Evolutionary conservation across 2,113 vertebrate species (phyloP), one percentile per base, ranked within the genome.

Genomic region (Myotis lucifugus): DNA sequence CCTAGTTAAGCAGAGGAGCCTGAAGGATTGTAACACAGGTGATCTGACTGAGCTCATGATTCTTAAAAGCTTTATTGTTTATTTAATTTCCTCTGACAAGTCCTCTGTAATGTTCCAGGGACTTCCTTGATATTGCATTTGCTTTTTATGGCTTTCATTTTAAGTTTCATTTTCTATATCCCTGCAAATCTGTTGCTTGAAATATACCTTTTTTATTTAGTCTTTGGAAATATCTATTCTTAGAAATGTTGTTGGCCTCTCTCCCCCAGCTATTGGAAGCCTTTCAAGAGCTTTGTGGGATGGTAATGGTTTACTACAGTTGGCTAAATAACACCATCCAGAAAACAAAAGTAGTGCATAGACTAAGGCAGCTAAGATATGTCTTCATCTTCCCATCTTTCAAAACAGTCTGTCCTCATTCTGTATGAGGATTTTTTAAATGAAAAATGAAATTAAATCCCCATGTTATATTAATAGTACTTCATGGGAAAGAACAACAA

Each of bases 201-300:
- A 95, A 85, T 78, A 48, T 85, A 40, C 10, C 37, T 88, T 73
- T 74, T 90, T 56, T 25, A 50, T n/a, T 76, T 78, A 61, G 42
- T 85, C 61, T 88, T 90, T 64, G 34, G 32, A 82, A 67, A 6
- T 13, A 34, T 85, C 40, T 97, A 78, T 88, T 93, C 54, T 96
- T 85, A 92, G 91, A 96, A 88, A 85, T 78, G 15, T 25, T 85
- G 83, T 90, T 96, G 90, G 76, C 46, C 4, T 90, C 29, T 84
- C 23, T 81, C 74, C 50, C 25, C 19, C 34, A 94, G 40, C 46
- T 86, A 6, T 46, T 64, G 69, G 59, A 93, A 89, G 81, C 18
- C 48, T 50, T 37, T 89, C 46, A 74, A 66, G 64, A 56, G 23
- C 29, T 88, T 79, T 84, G 64, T 87, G 90, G 67, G 86, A 78